phyloP scores from a whole-genome alignment of 2,797 vertebrate genomes.

The Poeciliopsis presidionis region DNA sequence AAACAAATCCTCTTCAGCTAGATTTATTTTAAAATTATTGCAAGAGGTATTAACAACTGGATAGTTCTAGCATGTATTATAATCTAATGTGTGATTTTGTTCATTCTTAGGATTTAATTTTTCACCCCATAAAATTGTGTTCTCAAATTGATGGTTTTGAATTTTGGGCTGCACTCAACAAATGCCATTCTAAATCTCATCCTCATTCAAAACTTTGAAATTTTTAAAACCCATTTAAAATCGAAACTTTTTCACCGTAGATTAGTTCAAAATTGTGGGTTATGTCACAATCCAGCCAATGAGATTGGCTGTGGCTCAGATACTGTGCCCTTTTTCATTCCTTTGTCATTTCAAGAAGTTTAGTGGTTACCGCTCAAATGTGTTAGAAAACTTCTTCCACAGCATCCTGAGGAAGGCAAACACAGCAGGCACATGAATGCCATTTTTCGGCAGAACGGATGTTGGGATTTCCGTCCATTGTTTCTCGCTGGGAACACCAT shows the following conservation, averaged over 20 bases:
- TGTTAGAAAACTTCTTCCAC: constrained; percentile 68
- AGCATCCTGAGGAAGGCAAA: constrained; percentile 74
- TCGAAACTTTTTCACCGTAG: not conserved
- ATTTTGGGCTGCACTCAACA: not conserved
- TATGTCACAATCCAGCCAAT: not conserved
- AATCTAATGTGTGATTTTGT: not conserved
- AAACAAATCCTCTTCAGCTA: not conserved
- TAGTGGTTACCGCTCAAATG: constrained; percentile 55
- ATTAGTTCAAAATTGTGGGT: not conserved
- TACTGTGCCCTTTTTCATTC: not conserved
- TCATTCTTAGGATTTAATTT: not conserved
- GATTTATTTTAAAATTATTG: not conserved
- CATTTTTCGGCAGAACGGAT: constrained; percentile 77
- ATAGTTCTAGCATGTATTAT: not conserved
- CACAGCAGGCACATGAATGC: constrained; percentile 71
- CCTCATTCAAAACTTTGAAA: not conserved
- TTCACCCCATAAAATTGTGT: not conserved
- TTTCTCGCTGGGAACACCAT: constrained; percentile 78
- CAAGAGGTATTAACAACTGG: not conserved
- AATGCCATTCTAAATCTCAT: not conserved
- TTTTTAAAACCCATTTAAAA: not conserved
- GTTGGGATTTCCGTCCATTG: constrained; percentile 83
- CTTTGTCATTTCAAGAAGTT: constrained; percentile 6
- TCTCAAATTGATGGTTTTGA: not conserved
- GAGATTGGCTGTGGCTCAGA: not conserved